A percentile compares a stretch with the other conserved stretches of the same genome.
Conservation (phyloP, 2,113 vertebrate species). For the Lepisosteus osseus region DNA sequence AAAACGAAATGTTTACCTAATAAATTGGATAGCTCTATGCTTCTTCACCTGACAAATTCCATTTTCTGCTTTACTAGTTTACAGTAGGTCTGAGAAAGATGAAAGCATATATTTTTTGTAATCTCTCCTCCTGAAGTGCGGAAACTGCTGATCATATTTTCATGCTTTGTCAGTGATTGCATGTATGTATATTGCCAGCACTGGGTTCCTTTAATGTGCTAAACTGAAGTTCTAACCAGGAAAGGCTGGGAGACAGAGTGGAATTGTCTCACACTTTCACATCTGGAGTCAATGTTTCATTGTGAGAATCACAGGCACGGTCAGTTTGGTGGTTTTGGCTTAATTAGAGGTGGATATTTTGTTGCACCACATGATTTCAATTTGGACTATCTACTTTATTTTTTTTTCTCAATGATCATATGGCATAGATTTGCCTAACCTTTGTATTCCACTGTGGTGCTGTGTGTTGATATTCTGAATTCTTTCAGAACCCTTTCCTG, state of each 20-base stretch:
- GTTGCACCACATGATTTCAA: neutral
- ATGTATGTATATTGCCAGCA: neutral
- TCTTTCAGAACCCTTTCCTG: too few relatives aligned
- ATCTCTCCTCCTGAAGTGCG: neutral
- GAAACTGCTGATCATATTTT: neutral
- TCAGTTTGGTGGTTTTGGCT: constrained; percentile 1
- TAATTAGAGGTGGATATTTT: neutral
- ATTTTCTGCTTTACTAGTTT: neutral
- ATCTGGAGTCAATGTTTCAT: constrained; percentile 8
- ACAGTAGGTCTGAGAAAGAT: neutral
- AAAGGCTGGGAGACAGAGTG: neutral
- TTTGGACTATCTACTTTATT: too few relatives aligned
- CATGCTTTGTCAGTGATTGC: neutral
- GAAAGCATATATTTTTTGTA: neutral
- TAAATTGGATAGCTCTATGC: too few relatives aligned
- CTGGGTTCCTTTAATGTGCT: neutral
- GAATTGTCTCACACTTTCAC: constrained; percentile 4
- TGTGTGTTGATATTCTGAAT: neutral
- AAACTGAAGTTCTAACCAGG: neutral
- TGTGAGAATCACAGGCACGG: neutral
- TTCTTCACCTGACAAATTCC: neutral
- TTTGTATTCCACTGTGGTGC: neutral
- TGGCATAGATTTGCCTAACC: too few relatives aligned
- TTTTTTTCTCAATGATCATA: too few relatives aligned
- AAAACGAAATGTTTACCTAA: too few relatives aligned